These are phyloP conservation scores for Astropecten irregularis DNA, from an alignment of 53 echinoderm and acorn worm genomes.

Conservation along the genomic window DNA sequence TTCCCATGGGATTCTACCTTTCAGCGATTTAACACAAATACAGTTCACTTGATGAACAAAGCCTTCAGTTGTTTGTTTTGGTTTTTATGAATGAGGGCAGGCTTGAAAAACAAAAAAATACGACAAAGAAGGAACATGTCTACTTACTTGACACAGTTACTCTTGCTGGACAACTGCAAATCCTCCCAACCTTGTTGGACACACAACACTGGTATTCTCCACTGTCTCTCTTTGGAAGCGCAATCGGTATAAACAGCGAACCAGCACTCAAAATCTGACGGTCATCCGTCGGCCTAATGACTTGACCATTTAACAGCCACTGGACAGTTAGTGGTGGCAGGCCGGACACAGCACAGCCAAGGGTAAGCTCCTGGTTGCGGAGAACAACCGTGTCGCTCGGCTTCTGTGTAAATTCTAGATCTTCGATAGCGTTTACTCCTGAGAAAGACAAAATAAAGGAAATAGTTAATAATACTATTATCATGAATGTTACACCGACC, in stretches of 20 bases:
- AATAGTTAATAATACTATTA: neutral
- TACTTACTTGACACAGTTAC: constrained; percentile 68
- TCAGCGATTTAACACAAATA: no score
- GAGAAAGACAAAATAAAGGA: neutral
- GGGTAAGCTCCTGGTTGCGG: constrained; percentile 42
- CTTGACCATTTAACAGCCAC: constrained; percentile 40
- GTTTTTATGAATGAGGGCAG: no score
- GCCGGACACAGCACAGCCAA: constrained; percentile 52
- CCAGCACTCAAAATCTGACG: constrained; percentile 32
- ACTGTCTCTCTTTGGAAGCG: constrained; percentile 47
- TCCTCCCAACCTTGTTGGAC: constrained; percentile 57
- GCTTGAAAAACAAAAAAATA: no score
- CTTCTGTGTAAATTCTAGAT: constrained; percentile 41
- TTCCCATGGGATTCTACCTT: no score
- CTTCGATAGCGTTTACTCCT: constrained; percentile 39
- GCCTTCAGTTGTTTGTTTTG: no score
- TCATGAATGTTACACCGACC: no score
- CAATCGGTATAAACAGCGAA: constrained; percentile 55
- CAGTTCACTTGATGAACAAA: no score
- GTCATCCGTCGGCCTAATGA: constrained; percentile 24
- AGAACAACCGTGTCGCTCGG: constrained; percentile 34
- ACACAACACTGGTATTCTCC: constrained; percentile 73
- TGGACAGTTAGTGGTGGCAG: constrained; percentile 24
- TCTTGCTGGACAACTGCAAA: constrained; percentile 61
- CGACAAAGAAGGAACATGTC: no score